Percentiles rank a stretch among this genome's conserved stretches.
Evolutionary conservation across 2,797 vertebrate species (phyloP).

Genomic region (Lithobates pipiens): DNA sequence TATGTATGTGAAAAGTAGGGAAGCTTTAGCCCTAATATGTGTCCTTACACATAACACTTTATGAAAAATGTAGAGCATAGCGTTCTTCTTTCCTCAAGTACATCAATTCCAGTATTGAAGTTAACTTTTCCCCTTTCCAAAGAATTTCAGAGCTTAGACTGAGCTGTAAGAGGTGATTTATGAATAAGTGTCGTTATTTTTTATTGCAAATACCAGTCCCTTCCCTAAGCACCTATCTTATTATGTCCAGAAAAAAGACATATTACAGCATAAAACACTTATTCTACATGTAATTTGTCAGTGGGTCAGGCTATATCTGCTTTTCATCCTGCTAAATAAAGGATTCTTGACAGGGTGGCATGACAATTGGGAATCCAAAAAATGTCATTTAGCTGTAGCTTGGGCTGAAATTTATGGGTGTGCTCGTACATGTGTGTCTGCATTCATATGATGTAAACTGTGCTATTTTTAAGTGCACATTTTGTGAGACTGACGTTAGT

Average conservation of each 20-base stretch:
- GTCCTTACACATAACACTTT: not conserved
- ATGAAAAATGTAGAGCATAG: not conserved
- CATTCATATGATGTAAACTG: not conserved
- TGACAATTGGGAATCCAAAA: slow-evolving; percentile 23
- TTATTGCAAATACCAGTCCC: slow-evolving; percentile 57
- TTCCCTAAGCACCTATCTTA: slow-evolving; percentile 59
- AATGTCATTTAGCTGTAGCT: slow-evolving; percentile 14
- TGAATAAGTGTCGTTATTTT: slow-evolving; percentile 53
- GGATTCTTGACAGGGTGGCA: slow-evolving; percentile 49
- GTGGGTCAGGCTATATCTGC: slow-evolving; percentile 51
- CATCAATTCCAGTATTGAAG: slow-evolving; percentile 22
- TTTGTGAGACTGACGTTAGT: not conserved
- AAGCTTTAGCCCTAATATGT: no score
- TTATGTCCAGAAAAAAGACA: slow-evolving; percentile 55
- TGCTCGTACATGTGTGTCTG: not conserved
- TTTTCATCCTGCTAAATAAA: slow-evolving; percentile 56
- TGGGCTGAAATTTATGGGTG: not conserved
- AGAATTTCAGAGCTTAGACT: slow-evolving; percentile 27
- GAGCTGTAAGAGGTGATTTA: slow-evolving; percentile 52
- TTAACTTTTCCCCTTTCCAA: slow-evolving; percentile 19
- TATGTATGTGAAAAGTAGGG: no score
- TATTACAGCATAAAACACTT: slow-evolving; percentile 60
- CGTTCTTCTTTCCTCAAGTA: not conserved
- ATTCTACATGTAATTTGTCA: slow-evolving; percentile 60
- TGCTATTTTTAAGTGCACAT: not conserved